Evolutionary conservation across 2,888 invertebrate species (phyloP).

Genomic region (Ligdia adustata): DNA sequence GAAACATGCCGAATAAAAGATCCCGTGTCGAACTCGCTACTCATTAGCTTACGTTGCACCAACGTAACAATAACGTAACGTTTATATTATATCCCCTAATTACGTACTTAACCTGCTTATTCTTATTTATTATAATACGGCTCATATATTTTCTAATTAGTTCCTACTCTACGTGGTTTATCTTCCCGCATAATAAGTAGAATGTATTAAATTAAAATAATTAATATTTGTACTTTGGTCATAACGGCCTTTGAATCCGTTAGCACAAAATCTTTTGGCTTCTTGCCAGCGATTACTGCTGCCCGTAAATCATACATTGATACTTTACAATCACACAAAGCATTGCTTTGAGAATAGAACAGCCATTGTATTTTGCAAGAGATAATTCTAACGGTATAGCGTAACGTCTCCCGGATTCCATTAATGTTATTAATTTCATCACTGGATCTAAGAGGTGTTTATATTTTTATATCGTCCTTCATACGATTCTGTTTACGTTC

Average conservation of each 20-base stretch:
- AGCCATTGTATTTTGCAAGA: constrained; percentile 18
- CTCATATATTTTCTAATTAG: constrained; percentile 22
- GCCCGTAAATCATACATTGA: constrained; percentile 53
- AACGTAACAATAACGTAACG: constrained; percentile 35
- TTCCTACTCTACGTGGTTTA: constrained; percentile 1
- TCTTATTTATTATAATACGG: constrained; percentile 2
- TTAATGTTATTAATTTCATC: constrained; percentile 40
- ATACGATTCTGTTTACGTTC: constrained; percentile 37
- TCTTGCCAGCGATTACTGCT: constrained; percentile 51
- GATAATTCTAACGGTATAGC: constrained; percentile 13
- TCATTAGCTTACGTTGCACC: constrained; percentile 19
- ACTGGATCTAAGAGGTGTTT: constrained; percentile 36
- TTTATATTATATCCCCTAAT: constrained; percentile 10
- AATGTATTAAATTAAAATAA: constrained; percentile 8
- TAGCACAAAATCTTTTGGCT: constrained; percentile 45
- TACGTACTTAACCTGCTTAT: constrained; percentile 11
- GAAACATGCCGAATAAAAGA: constrained; percentile 38
- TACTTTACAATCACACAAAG: constrained; percentile 45
- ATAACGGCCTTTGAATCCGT: constrained; percentile 37
- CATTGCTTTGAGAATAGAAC: constrained; percentile 22
- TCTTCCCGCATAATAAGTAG: not conserved
- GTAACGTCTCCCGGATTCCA: constrained; percentile 17
- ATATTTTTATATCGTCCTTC: constrained; percentile 36
- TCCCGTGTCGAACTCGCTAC: constrained; percentile 25
- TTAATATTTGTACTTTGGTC: constrained; percentile 1